Conservation (phyloP, 2,888 invertebrate species). For the Oscheius sp. region DNA sequence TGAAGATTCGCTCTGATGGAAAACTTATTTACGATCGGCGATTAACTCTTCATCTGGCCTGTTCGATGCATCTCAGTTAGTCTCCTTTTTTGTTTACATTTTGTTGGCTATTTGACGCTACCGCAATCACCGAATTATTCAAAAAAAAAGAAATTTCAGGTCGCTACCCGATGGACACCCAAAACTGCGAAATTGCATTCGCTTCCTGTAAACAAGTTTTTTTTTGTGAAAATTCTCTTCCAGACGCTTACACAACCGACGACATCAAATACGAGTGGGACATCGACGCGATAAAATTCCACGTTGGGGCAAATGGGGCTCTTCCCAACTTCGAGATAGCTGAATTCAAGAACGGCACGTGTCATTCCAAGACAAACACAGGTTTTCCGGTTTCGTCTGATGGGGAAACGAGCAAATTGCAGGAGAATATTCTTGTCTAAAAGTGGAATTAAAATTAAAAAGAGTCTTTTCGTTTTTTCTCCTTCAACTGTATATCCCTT, state of each 20-base stretch:
- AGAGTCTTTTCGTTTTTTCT: constrained; percentile 70
- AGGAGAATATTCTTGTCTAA: constrained; percentile 66
- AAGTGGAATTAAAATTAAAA: constrained; percentile 62
- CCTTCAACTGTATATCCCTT: constrained; percentile 68
- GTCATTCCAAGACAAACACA: constrained; percentile 94
- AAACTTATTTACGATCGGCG: constrained; percentile 67
- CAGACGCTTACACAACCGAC: constrained; percentile 96
- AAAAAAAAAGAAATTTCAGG: too few relatives aligned
- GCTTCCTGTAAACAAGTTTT: constrained; percentile 62
- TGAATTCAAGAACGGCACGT: constrained; percentile 90
- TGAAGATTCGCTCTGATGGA: constrained; percentile 68
- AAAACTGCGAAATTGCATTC: constrained; percentile 68
- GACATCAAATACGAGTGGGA: constrained; percentile 96
- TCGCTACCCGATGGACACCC: constrained; percentile 69
- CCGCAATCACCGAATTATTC: too few relatives aligned
- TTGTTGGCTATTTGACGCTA: too few relatives aligned
- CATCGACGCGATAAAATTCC: constrained; percentile 76
- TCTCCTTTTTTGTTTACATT: too few relatives aligned
- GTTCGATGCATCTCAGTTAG: constrained; percentile 69
- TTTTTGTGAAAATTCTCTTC: constrained; percentile 49
- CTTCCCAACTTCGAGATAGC: constrained; percentile 91
- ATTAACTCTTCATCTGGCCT: constrained; percentile 67
- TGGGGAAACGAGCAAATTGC: not conserved
- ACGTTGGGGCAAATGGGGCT: constrained; percentile 76
- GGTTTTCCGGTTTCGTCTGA: constrained; percentile 76